These are phyloP conservation scores for Drosophila guanche DNA, from an alignment of 1,140 invertebrate species.

Conservation along the genomic window DNA sequence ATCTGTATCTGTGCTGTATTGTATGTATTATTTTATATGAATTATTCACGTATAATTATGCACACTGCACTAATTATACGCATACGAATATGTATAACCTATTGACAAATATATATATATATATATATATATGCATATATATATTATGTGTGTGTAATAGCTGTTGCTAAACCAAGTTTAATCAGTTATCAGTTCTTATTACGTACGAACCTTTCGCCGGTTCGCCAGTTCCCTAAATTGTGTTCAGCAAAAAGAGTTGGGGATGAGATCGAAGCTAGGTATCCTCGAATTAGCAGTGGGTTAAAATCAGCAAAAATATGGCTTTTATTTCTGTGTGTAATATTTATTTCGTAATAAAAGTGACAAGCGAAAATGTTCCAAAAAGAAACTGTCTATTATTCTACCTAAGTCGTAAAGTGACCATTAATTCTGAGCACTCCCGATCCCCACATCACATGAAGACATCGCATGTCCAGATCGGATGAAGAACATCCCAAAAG, in stretches of 20 bases:
- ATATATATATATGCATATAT: constrained; percentile 39
- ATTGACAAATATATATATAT: constrained; percentile 65
- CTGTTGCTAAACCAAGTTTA: constrained; percentile 73
- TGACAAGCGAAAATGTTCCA: constrained; percentile 58
- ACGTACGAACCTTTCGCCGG: constrained; percentile 32
- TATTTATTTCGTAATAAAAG: constrained; percentile 70
- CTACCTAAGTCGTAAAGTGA: too few relatives aligned
- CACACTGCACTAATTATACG: constrained; percentile 73
- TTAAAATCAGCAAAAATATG: constrained; percentile 25
- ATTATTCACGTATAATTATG: constrained; percentile 69
- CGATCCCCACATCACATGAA: too few relatives aligned
- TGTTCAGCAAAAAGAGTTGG: constrained; percentile 34
- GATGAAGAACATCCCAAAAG: too few relatives aligned
- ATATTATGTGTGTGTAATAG: constrained; percentile 65
- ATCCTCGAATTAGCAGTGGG: constrained; percentile 11
- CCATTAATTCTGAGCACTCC: too few relatives aligned
- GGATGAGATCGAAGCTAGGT: constrained; percentile 11
- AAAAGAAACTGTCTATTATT: constrained; percentile 6
- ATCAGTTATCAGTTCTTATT: constrained; percentile 55
- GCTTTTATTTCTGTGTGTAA: constrained; percentile 67
- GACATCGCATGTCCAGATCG: too few relatives aligned
- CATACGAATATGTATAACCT: constrained; percentile 72
- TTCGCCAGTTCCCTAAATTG: constrained; percentile 38
- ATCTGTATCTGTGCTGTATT: constrained; percentile 34
- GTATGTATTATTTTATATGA: constrained; percentile 55